Conservation (phyloP, 1,140 invertebrate genomes). For the Trichonephila clavata region DNA sequence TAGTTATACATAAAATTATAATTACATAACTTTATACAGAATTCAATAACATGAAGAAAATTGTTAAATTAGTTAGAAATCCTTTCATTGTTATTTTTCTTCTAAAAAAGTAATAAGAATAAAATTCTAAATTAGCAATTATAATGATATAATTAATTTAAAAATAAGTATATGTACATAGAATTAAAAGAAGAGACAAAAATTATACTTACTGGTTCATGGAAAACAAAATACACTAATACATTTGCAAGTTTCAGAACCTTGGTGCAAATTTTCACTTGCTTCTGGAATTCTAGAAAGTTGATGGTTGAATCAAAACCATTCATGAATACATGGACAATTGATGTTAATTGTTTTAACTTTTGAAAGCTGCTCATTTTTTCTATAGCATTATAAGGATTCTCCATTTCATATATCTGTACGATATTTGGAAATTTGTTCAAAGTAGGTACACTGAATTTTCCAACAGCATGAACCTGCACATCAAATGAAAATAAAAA, state of each 20-base stretch:
- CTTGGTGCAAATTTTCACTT: constrained; percentile 42
- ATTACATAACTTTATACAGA: too few species aligned
- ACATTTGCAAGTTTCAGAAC: constrained; percentile 40
- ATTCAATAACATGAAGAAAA: too few species aligned
- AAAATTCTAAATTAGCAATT: too few species aligned
- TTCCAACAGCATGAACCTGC: constrained; percentile 46
- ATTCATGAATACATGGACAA: constrained; percentile 27
- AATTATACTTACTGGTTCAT: constrained; percentile 31
- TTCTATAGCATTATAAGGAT: constrained; percentile 27
- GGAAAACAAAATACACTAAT: constrained; percentile 46
- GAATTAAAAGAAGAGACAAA: too few species aligned
- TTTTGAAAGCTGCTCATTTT: constrained; percentile 41
- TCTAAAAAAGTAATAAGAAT: too few species aligned
- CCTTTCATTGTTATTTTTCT: too few species aligned
- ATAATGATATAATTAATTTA: too few species aligned
- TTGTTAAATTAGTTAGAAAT: too few species aligned
- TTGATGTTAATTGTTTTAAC: not conserved
- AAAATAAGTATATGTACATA: too few species aligned
- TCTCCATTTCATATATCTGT: constrained; percentile 1
- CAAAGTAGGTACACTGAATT: constrained; percentile 48
- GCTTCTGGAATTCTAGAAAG: constrained; percentile 64
- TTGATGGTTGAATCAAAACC: constrained; percentile 50
- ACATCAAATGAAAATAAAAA: not conserved
- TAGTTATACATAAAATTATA: too few species aligned
- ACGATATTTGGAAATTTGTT: constrained; percentile 50